These are phyloP conservation scores for Xiphophorus hellerii DNA, from an alignment of 2,113 vertebrate species.

Conservation along the genomic window DNA sequence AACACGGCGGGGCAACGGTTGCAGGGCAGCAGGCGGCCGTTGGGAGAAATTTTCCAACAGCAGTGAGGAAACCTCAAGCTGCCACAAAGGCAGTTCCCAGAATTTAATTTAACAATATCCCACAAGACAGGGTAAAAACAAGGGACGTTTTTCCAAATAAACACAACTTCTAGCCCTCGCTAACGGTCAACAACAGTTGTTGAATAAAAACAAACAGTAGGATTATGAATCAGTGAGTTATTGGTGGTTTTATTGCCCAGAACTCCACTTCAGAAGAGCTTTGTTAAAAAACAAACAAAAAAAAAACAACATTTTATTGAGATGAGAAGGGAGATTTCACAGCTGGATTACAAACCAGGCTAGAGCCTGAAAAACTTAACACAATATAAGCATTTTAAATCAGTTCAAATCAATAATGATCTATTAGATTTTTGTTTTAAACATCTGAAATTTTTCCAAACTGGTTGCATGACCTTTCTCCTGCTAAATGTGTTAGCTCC, in stretches of 20 bases:
- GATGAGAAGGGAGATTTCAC: neutral
- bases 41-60: constrained; percentile 26
- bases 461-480: too few species aligned
- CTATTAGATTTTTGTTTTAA: too few species aligned
- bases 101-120: neutral
- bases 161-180: neutral
- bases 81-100: neutral
- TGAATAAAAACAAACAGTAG: neutral
- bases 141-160: neutral
- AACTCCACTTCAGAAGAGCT: neutral
- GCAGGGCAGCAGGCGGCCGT: constrained; percentile 23
- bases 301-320: neutral
- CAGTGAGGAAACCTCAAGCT: constrained; percentile 28
- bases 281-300: neutral
- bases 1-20: constrained; percentile 40
- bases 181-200: neutral
- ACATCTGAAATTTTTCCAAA: too few species aligned
- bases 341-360: too few species aligned
- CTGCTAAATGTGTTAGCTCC: too few species aligned
- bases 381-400: too few species aligned
- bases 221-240: neutral
- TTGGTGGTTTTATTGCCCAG: too few species aligned
- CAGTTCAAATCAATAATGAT: too few species aligned
- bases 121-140: neutral
- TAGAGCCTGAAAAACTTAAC: neutral